phyloP scores from a whole-genome alignment of 2,888 invertebrate species.

The Blera fallax region DNA sequence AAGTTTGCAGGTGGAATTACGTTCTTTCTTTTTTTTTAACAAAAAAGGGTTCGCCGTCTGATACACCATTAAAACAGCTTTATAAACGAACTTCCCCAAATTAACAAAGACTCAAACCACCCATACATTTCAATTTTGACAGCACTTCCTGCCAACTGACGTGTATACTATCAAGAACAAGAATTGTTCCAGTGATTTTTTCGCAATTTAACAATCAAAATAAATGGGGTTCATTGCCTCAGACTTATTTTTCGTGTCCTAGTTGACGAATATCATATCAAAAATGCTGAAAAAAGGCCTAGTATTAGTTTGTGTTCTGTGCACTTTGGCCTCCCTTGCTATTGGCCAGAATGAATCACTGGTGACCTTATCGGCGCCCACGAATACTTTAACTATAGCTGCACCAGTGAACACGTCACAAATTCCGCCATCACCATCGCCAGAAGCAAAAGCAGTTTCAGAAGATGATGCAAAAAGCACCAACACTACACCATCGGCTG shows the following conservation, averaged over 20 bases:
- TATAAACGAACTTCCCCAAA: background rate
- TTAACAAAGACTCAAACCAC: background rate
- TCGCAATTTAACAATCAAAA: background rate
- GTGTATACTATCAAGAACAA: background rate
- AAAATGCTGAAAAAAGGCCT: slow-evolving; percentile 22
- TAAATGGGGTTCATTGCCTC: slow-evolving; percentile 44
- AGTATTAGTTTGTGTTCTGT: slow-evolving; percentile 7
- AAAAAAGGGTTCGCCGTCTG: no score
- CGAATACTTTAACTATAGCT: slow-evolving; percentile 29
- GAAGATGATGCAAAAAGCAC: slow-evolving; percentile 28
- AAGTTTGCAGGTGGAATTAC: no score
- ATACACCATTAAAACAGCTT: background rate
- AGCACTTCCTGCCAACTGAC: background rate
- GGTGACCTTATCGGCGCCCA: slow-evolving; percentile 19
- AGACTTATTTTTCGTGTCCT: slow-evolving; percentile 15
- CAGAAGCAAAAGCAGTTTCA: background rate
- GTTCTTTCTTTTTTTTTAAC: no score
- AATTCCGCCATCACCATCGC: background rate
- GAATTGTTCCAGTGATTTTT: background rate
- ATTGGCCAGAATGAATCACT: slow-evolving; percentile 39
- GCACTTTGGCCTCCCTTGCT: background rate
- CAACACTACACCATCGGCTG: slow-evolving; percentile 84
- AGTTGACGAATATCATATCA: slow-evolving; percentile 38
- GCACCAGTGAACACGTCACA: slow-evolving; percentile 32
- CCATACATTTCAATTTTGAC: background rate